Conservation (phyloP, 2,797 vertebrate species). For the Oreonectes daqikongensis region DNA sequence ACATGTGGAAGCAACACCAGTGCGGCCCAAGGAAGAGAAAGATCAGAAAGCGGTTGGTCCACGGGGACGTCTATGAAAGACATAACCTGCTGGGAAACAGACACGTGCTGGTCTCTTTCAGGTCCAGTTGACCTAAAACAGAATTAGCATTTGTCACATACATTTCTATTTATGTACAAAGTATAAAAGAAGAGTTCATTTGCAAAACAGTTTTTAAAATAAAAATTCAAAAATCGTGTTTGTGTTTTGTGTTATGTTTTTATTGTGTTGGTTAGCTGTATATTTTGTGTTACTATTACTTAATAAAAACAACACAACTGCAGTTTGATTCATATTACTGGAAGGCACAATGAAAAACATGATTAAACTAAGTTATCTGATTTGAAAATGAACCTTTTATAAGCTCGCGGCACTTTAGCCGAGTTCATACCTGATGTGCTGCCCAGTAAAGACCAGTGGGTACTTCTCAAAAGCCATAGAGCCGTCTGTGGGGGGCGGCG, state of each 20-base stretch:
- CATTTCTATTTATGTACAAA: background rate
- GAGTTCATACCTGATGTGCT: slow-evolving; percentile 74
- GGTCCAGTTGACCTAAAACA: slow-evolving; percentile 34
- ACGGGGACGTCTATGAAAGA: slow-evolving; percentile 77
- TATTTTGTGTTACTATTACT: no score
- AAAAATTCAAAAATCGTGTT: no score
- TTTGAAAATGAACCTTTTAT: no score
- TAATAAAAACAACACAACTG: no score
- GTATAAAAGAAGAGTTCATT: no score
- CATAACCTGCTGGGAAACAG: slow-evolving; percentile 81
- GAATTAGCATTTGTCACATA: background rate
- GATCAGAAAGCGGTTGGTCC: slow-evolving; percentile 67
- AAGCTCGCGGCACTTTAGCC: background rate
- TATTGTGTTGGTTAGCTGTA: no score
- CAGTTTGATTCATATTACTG: no score
- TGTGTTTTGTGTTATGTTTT: no score
- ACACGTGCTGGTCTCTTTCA: slow-evolving; percentile 35
- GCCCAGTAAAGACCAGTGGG: slow-evolving; percentile 85
- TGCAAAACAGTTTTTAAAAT: no score
- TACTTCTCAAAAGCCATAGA: slow-evolving; percentile 97
- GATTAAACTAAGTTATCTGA: no score
- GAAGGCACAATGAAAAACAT: no score
- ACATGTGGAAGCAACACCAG: slow-evolving; percentile 91
- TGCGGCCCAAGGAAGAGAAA: slow-evolving; percentile 87
- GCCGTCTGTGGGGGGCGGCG: slow-evolving; percentile 86